Evolutionary conservation across 1,140 invertebrate species (phyloP), one percentile per base, ranked within the genome.

Genomic region (Dermatophagoides farinae): DNA sequence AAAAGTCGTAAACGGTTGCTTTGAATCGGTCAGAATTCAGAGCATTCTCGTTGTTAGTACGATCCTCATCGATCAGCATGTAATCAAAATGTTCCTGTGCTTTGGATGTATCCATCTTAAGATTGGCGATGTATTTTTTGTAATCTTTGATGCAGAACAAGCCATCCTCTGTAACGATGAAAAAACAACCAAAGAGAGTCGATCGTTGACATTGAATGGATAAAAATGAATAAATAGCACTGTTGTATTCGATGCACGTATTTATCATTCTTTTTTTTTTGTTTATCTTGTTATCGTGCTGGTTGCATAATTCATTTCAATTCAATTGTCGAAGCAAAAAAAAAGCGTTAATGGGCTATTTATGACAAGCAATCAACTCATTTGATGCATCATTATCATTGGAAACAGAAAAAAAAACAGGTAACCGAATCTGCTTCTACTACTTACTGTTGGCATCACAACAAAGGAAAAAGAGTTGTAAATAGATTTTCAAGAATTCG

Each of bases 111-210:
- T 69, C 68, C 67, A 70, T 66, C 37, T 69, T 64, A 22, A 67
- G 61, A 52, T 46, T 63, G 2, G 62, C 60, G 10, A 70, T 54
- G 52, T 70, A 70, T 39, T 67, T 70, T 41, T 70, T 67, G 60
- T 70, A 70, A 58, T 70, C 69, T 54, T 69, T 69, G 12, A 70
- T 38, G 57, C 68, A 69, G 46, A 70, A 70, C 12, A 70, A 52
- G 10, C 68, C 69, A 58, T 70, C 69, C 50, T 70, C 68, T 69
- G 51, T 50, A 62, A 61, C 37, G 22, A 38, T 40, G 43, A 37
- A 31, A 25, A 63, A 39, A n/a, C n/a, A n/a, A n/a, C n/a, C n/a
- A n/a, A n/a, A n/a, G n/a, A n/a, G n/a, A n/a, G n/a, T n/a, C n/a
- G n/a, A n/a, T n/a, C 8, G 54, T 14, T 14, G 23, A 62, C 31